Evolutionary conservation across 1,140 invertebrate genomes (phyloP).

Genomic region (Phortica variegata): DNA sequence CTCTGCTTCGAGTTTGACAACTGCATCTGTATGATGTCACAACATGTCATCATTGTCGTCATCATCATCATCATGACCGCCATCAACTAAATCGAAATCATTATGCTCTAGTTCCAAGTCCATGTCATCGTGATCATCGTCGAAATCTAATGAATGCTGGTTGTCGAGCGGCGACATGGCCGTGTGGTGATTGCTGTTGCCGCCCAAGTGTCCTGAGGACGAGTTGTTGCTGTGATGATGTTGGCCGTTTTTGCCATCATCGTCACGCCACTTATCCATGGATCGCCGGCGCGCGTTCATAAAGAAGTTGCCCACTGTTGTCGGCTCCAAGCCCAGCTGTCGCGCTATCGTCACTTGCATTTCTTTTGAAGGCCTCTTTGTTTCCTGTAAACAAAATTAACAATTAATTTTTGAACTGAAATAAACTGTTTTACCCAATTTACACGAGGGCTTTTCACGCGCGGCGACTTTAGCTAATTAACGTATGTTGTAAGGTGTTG

Average conservation of each 20-base stretch:
- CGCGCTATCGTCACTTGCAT: slow-evolving; percentile 99
- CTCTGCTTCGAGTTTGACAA: neutral
- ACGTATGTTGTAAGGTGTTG: too few relatives aligned
- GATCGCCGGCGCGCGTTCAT: slow-evolving; percentile 98
- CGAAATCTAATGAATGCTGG: slow-evolving; percentile 18
- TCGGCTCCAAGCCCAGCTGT: slow-evolving; percentile 95
- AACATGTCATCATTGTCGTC: slow-evolving; percentile 58
- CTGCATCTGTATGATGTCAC: slow-evolving; percentile 54
- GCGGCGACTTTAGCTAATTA: too few relatives aligned
- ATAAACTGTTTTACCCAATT: neutral
- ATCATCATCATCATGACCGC: slow-evolving; percentile 56
- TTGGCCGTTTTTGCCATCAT: slow-evolving; percentile 63
- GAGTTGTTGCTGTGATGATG: slow-evolving; percentile 14
- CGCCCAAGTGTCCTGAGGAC: slow-evolving; percentile 18
- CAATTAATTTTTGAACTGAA: neutral
- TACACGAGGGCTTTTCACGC: too few relatives aligned
- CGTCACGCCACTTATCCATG: slow-evolving; percentile 99
- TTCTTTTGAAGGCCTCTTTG: slow-evolving; percentile 98
- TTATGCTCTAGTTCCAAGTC: slow-evolving; percentile 44
- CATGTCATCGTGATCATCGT: slow-evolving; percentile 42
- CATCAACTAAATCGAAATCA: slow-evolving; percentile 58
- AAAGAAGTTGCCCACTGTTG: slow-evolving; percentile 99
- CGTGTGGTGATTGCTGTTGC: slow-evolving; percentile 32
- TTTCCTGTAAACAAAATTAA: slow-evolving; percentile 74
- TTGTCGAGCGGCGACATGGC: slow-evolving; percentile 53